A percentile compares a stretch with the other conserved stretches of the same genome.
phyloP scores from a whole-genome alignment of 2,797 vertebrate species.

The Pogoniulus pusillus region DNA sequence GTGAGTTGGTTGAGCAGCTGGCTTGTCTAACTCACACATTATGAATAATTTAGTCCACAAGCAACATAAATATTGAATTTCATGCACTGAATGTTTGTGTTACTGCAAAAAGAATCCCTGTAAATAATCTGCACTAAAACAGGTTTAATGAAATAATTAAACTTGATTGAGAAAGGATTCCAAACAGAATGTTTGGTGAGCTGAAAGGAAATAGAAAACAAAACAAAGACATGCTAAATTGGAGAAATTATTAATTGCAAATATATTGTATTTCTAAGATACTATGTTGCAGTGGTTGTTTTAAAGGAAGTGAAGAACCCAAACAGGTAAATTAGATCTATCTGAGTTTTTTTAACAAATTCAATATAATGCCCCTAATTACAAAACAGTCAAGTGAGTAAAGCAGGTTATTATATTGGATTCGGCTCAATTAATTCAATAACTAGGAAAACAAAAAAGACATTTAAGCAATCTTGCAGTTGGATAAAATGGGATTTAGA shows the following conservation, averaged over 20 bases:
- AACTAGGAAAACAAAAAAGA: neutral
- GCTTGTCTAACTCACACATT: neutral
- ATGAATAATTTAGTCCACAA: neutral
- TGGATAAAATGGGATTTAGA: neutral
- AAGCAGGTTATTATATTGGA: neutral
- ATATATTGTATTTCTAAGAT: neutral
- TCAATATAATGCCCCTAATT: neutral
- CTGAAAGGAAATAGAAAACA: neutral
- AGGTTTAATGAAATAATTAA: neutral
- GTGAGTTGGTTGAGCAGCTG: neutral
- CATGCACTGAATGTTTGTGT: neutral
- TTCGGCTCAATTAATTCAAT: neutral
- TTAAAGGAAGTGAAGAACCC: neutral
- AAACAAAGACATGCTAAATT: neutral
- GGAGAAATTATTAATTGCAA: neutral
- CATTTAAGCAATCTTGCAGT: neutral
- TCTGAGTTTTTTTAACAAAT: neutral
- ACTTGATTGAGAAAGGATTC: neutral
- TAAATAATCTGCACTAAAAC: neutral
- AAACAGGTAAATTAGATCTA: neutral
- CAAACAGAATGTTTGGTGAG: neutral
- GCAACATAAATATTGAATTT: conserved; percentile 23
- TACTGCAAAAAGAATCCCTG: neutral
- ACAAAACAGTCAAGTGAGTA: neutral
- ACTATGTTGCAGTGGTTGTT: neutral